phyloP scores from a whole-genome alignment of 1,140 invertebrate genomes.

The Eulimnadia texana region DNA sequence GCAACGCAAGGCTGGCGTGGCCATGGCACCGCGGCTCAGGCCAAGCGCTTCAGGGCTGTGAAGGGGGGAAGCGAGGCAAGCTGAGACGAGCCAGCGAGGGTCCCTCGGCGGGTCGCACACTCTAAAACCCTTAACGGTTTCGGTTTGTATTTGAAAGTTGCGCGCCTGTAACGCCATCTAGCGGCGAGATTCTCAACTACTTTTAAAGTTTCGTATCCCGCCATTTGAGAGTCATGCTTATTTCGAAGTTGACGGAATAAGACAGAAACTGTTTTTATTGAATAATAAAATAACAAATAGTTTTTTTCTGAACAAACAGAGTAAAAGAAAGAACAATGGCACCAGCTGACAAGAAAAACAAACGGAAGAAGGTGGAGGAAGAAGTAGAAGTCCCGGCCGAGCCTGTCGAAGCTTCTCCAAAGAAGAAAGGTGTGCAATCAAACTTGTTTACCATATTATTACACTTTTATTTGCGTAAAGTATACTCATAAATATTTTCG shows the following conservation, averaged over 20 bases:
- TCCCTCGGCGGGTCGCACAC: neutral
- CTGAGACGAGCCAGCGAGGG: neutral
- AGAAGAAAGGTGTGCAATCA: neutral
- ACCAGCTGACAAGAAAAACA: neutral
- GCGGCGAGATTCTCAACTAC: neutral
- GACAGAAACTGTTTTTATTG: neutral
- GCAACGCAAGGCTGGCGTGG: neutral
- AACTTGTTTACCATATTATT: neutral
- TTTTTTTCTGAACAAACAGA: neutral
- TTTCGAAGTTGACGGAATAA: neutral
- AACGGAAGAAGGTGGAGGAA: neutral
- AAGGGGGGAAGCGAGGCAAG: no score
- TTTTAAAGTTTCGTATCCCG: neutral
- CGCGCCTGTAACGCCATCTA: neutral
- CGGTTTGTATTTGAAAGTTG: neutral
- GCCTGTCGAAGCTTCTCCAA: neutral
- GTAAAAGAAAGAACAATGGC: neutral
- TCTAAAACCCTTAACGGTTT: neutral
- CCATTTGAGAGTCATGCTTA: neutral
- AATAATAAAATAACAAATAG: neutral
- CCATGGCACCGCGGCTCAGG: neutral
- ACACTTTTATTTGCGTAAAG: neutral
- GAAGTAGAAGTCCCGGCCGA: neutral
- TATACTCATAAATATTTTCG: neutral
- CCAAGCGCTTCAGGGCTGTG: neutral